A percentile compares a stretch with the other conserved stretches of the same genome.
Conservation (phyloP, 2,113 vertebrate species). For the Platichthys stellatus region DNA sequence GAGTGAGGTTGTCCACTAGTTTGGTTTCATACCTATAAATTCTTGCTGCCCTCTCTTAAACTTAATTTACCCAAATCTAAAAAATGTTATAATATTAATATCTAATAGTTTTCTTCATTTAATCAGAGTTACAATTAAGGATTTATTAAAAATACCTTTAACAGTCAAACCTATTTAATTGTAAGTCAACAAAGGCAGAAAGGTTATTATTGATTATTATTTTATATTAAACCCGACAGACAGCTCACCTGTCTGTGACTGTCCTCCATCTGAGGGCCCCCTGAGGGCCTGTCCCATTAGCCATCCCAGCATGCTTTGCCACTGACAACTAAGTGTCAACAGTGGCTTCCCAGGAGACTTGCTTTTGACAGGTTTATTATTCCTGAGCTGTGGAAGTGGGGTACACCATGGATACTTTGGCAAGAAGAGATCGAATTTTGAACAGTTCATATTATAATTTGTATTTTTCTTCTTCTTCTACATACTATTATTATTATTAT, state of each 20-base stretch:
- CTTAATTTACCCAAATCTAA: background rate
- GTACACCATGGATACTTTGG: background rate
- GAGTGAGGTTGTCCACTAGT: background rate
- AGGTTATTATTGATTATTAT: conserved; percentile 1
- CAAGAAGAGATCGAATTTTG: background rate
- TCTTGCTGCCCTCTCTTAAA: background rate
- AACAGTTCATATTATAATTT: background rate
- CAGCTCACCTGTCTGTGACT: conserved; percentile 39
- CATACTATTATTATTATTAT: background rate
- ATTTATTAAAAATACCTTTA: background rate
- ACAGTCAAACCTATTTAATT: background rate
- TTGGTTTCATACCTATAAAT: background rate
- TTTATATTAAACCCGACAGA: conserved; percentile 13
- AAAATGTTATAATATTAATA: background rate
- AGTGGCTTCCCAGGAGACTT: conserved; percentile 30
- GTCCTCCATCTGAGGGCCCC: conserved; percentile 24
- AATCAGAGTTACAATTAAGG: background rate
- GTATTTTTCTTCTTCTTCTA: background rate
- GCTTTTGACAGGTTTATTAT: conserved; percentile 67
- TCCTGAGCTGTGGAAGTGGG: conserved; percentile 28
- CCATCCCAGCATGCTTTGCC: conserved; percentile 48
- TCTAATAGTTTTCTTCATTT: background rate
- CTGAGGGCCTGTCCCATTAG: conserved; percentile 50
- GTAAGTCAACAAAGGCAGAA: background rate
- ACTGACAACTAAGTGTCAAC: conserved; percentile 54